A percentile compares a stretch with the other conserved stretches of the same genome.
Conservation (phyloP, 2,888 invertebrate species). For the Drosophila kanekoi region DNA sequence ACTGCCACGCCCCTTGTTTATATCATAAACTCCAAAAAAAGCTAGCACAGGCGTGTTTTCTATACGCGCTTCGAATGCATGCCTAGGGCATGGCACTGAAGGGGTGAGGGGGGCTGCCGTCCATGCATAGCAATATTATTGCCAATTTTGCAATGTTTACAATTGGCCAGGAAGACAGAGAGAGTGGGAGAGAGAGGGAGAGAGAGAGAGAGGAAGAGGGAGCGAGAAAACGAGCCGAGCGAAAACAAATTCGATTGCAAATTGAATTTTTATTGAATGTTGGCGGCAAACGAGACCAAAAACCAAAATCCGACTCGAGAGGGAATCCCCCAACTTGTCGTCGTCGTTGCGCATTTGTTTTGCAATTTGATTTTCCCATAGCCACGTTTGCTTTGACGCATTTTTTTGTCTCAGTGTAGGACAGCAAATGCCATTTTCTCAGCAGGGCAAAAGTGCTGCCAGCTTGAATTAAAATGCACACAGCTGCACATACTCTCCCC, state of each 20-base stretch:
- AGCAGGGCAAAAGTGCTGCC: not conserved
- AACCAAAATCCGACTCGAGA: conserved; percentile 22
- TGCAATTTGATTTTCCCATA: conserved; percentile 33
- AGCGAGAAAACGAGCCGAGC: conserved; percentile 24
- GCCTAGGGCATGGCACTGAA: not conserved
- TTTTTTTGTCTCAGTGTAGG: conserved; percentile 47
- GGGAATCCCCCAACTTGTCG: conserved; percentile 17
- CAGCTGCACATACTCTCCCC: not conserved
- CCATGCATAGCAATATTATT: conserved; percentile 60
- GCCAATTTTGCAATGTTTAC: conserved; percentile 74
- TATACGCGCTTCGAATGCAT: not conserved
- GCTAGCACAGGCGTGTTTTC: not conserved
- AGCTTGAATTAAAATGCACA: conserved; percentile 15
- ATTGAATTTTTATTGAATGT: conserved; percentile 79
- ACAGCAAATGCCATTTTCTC: conserved; percentile 52
- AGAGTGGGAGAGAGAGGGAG: not conserved
- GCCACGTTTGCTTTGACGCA: conserved; percentile 21
- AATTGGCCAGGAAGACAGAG: conserved; percentile 46
- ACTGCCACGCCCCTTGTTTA: conserved; percentile 21
- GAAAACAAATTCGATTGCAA: conserved; percentile 78
- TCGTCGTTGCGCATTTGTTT: conserved; percentile 46
- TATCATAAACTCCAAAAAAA: conserved; percentile 1
- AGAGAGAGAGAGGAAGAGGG: not conserved
- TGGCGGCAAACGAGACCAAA: conserved; percentile 45
- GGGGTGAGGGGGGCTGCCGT: not conserved